These are phyloP conservation scores for Melanotaenia duboulayi DNA, from an alignment of 2,113 vertebrate genomes.

Conservation along the genomic window DNA sequence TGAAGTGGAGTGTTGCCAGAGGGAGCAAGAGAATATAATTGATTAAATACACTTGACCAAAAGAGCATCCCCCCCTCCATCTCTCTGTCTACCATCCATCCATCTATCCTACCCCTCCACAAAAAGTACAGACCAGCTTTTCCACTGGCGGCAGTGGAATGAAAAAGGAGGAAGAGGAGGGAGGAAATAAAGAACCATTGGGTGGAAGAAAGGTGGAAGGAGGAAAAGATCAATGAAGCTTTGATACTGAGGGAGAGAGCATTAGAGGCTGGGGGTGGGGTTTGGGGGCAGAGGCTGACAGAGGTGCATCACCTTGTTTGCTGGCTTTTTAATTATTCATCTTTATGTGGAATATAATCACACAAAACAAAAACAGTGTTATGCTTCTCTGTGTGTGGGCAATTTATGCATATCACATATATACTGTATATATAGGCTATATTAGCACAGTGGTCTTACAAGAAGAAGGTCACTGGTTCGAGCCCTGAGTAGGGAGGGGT, in stretches of 20 bases:
- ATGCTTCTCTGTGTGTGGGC: background rate
- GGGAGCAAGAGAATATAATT: conserved; percentile 57
- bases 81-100: conserved; percentile 48
- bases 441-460: no score
- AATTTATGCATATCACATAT: conserved; percentile 12
- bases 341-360: conserved; percentile 32
- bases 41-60: conserved; percentile 69
- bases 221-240: conserved; percentile 47
- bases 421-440: no score
- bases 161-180: conserved; percentile 12
- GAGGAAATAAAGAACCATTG: conserved; percentile 57
- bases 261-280: background rate
- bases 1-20: conserved; percentile 49
- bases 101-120: conserved; percentile 42
- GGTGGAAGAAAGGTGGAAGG: conserved; percentile 23
- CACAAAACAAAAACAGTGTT: conserved; percentile 6
- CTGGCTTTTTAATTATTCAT: conserved; percentile 57
- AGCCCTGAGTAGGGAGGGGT: no score
- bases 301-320: conserved; percentile 35
- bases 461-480: no score
- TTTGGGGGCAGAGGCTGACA: conserved; percentile 19
- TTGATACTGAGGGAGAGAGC: conserved; percentile 15
- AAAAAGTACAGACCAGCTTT: conserved; percentile 39
- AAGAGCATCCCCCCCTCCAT: conserved; percentile 61
- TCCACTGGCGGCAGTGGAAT: conserved; percentile 16